Evolutionary conservation across 1,140 invertebrate genomes (phyloP), one percentile per base, ranked within the genome.

Genomic region (Zaprionus inermis): DNA sequence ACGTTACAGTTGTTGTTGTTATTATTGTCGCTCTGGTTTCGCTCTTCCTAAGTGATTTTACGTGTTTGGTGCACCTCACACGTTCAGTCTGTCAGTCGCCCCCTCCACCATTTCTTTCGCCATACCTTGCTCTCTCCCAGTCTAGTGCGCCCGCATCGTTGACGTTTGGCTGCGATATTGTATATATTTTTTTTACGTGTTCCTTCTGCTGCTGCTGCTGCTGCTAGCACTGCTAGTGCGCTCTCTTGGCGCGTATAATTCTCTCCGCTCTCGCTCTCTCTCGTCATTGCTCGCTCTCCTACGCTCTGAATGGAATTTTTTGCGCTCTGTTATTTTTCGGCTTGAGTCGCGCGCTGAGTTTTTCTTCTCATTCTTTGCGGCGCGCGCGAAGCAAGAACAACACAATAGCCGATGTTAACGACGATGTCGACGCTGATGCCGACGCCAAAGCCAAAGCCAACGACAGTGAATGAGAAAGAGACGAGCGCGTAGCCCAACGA

Each of bases 61-160:
- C 89, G 89, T 91, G 89, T 91, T 81, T 82, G 88, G 78, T 91
- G 88, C 83, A 91, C 89, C 83, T 61, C 84, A 86, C 81, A 81
- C 78, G 67, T 80, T 67, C 72, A 68, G 49, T 71, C 64, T 60
- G 44, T 49, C 34, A 52, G n/a, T 28, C 16, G 59, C 36, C 36
- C 49, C 28, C 30, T 32, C 9, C 30, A 5, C 30, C 2, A 9
- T 28, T 28, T 28, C 24, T 2, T 5, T 28, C 24, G 24, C 24
- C 24, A 28, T 28, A 5, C 24, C 5, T 28, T 28, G 24, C 24
- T 38, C 36, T 38, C 36, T 14, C 36, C 4, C 36, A 14, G 12
- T 38, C 36, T 12, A 12, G 36, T 5, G 36, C 14, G 36, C 44
- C 44, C 44, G 44, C 44, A 54, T 72, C 57, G 69, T 68, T 71